A percentile compares a stretch with the other conserved stretches of the same genome.
Evolutionary conservation across 2,113 vertebrate species (phyloP).

Genomic region (Rhadina sibilatrix): DNA sequence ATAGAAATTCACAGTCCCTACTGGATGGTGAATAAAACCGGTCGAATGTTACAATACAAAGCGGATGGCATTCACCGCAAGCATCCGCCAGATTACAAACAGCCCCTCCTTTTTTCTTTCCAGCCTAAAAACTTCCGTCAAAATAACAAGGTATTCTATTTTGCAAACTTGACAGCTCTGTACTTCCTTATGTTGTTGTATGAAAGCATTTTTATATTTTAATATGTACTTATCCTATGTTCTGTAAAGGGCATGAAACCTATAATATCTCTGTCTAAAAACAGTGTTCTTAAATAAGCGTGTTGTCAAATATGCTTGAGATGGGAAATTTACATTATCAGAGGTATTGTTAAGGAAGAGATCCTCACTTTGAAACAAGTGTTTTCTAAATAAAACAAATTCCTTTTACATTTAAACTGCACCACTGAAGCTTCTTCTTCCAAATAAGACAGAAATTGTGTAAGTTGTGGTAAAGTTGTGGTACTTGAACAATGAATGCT

Average conservation of each 20-base stretch:
- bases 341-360: not conserved
- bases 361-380: not conserved
- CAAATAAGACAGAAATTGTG: not conserved
- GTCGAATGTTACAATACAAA: conserved; percentile 93
- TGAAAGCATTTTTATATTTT: not conserved
- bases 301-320: not conserved
- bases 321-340: not conserved
- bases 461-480: not conserved
- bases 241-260: not conserved
- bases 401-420: not conserved
- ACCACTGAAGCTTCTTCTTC: not conserved
- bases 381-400: not conserved
- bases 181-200: not conserved
- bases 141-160: conserved; percentile 89
- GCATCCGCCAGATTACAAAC: conserved; percentile 90
- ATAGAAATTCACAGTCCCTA: conserved; percentile 91
- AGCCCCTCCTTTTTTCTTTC: conserved; percentile 94
- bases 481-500: not conserved
- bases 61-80: conserved; percentile 96
- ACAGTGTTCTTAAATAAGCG: not conserved
- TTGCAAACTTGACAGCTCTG: not conserved
- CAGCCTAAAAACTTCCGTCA: conserved; percentile 91
- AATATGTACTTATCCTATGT: not conserved
- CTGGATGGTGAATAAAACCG: conserved; percentile 97
- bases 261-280: not conserved